These are phyloP conservation scores for Leucoraja erinaceus DNA, from an alignment of 2,113 vertebrate genomes.

Conservation along the genomic window DNA sequence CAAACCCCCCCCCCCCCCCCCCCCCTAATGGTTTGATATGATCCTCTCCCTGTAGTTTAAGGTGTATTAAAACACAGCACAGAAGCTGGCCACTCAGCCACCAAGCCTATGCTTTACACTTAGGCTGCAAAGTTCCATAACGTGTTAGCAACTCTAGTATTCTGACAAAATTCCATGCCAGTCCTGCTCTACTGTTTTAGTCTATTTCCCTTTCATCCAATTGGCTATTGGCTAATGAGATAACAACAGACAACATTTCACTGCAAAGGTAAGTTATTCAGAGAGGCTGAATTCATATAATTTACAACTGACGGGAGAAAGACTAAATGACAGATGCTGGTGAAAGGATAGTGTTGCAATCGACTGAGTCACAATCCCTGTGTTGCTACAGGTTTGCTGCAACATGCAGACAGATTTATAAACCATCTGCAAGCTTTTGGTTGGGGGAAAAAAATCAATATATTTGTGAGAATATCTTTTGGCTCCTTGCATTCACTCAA, in stretches of 20 bases:
- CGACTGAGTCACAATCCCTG: not conserved
- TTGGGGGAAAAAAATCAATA: not conserved
- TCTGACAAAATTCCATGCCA: not conserved
- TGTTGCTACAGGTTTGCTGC: not conserved
- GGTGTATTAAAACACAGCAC: not conserved
- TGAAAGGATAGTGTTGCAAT: not conserved
- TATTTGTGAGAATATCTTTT: not conserved
- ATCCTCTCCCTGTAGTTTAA: not conserved
- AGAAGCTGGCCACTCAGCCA: not conserved
- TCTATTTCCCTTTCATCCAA: not conserved
- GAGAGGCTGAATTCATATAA: not conserved
- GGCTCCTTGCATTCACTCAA: slow-evolving; percentile 2
- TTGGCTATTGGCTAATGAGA: not conserved
- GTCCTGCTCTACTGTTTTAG: not conserved
- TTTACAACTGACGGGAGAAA: not conserved
- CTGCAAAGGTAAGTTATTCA: not conserved
- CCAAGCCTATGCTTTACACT: not conserved
- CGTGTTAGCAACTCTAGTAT: not conserved
- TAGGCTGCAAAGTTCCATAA: not conserved
- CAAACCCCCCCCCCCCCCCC: not conserved
- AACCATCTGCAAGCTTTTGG: not conserved
- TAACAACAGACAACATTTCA: not conserved
- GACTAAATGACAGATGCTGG: not conserved
- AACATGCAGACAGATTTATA: not conserved
- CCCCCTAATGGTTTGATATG: too few species aligned